Base-by-base conservation (phyloP, 1,140 invertebrate genomes). In the Hestina assimilis region DNA sequence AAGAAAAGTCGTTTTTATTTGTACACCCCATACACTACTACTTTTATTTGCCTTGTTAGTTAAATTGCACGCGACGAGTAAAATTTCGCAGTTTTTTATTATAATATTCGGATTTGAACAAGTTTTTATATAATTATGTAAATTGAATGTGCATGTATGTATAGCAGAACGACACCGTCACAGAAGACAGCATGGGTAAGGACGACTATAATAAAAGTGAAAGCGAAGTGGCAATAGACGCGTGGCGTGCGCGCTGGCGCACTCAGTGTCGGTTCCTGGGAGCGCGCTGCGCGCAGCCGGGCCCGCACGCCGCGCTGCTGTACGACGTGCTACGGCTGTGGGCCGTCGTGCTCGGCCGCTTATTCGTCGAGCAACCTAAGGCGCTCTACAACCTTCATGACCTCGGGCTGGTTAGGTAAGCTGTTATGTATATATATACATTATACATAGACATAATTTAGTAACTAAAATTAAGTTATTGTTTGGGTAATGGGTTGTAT, bases 251-350 rank as follows among this genome's bases (percentile, higher is more conserved):
- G 11, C 52, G 59, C 4, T 65, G 63, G 71, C 50, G 47, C 14
- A 45, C 8, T 14, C 60, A 60, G 14, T 69, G 68, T 23, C 14
- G 24, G 4, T 40, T 52, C 42, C 21, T 50, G 19, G 51, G 50
- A 21, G 41, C 19, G 12, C 19, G 11, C n/a, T 67, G 70, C 46
- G 38, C 55, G 12, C 43, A 31, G 15, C 52, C 56, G 3, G 51
- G 62, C 20, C 61, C 62, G 31, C 52, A 64, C 51, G 55, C 47
- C 21, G 64, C 63, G 19, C 33, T 77, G 46, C 69, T 86, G 9
- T 83, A 83, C 64, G 83, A 86, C 59, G 50, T 60, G 14, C 64
- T 83, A 12, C 63, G 48, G 0, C 52, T 79, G 28, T 83, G 80
- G 80, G 66, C 69, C 2, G 48, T 15, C 1, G 63, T 72, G 11